A percentile compares a stretch with the other conserved stretches of the same genome.
These are phyloP conservation scores for Drosophila subpulchrella DNA, from an alignment of 1,140 invertebrate genomes.

Conservation along the genomic window DNA sequence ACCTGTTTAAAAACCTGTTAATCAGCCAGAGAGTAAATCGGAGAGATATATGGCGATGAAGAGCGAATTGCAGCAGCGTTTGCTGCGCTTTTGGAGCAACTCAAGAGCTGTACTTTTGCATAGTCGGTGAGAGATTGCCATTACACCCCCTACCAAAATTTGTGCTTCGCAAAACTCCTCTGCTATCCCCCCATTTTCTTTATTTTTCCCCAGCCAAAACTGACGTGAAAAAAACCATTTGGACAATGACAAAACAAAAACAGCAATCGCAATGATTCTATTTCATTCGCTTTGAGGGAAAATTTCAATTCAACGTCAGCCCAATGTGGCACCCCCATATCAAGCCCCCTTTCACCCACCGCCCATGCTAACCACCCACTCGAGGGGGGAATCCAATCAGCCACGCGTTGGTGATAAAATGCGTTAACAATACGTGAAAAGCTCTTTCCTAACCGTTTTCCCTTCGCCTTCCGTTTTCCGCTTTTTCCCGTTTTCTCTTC, in stretches of 20 bases:
- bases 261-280: constrained; percentile 37
- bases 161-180: too few relatives aligned
- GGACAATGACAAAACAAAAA: constrained; percentile 73
- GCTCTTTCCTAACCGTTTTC: constrained; percentile 72
- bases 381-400: constrained; percentile 74
- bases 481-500: neutral
- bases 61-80: constrained; percentile 26
- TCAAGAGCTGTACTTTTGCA: constrained; percentile 61
- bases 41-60: constrained; percentile 14
- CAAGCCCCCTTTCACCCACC: neutral
- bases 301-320: constrained; percentile 46
- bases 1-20: constrained; percentile 81
- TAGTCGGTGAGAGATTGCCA: constrained; percentile 10
- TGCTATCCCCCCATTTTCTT: neutral
- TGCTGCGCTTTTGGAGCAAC: constrained; percentile 48
- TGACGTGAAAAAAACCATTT: constrained; percentile 47
- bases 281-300: constrained; percentile 5
- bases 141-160: constrained; percentile 1
- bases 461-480: constrained; percentile 31
- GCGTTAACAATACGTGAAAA: constrained; percentile 82
- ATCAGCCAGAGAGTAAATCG: constrained; percentile 46
- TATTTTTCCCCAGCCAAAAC: constrained; percentile 2
- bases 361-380: constrained; percentile 6
- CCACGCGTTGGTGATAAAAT: constrained; percentile 82
- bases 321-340: neutral